Base-by-base conservation (phyloP, 2,888 invertebrate genomes). In the Lithophane semibrunnea region DNA sequence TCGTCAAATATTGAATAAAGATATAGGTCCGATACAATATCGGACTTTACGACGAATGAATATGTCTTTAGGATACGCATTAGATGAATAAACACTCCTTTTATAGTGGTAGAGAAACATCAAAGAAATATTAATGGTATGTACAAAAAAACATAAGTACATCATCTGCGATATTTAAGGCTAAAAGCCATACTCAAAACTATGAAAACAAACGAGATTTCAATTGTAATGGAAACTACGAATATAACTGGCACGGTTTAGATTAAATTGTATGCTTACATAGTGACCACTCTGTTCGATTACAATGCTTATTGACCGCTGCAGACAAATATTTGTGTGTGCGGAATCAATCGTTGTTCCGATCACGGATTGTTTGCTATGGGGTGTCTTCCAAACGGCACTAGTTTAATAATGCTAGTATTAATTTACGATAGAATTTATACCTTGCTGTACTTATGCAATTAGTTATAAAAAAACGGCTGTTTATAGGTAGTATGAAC, bases 1-100 rank as follows among this genome's bases (percentile, higher is more conserved):
- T 92, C 92, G 87, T 89, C 92, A 92, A 93, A 94, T 93, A 94
- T 93, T 93, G 90, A 92, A 91, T 90, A 91, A 89, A 90, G 89
- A 90, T 88, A 68, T 44, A 52, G 44, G 60, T 52, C 60, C 42
- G 10, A 69, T 71, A 65, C 44, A 75, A 61, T 60, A 24, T 52
- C 56, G 63, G 63, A 73, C 71, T 73, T 52, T 72, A 61, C 52
- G 42, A 66, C 18, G 24, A 58, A 54, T 61, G 60, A 49, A 70
- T 61, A 49, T 79, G 42, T 64, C 16, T 65, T 72, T 64, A 18
- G n/a, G 42, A 13, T 73, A 79, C 72, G 80, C 56, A 81, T 69
- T 65, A 65, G 4, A 52, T 44, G 10, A 73, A 60, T 72, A 79
- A 63, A 60, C 24, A 29, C 49, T 65, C 4, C 0, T 60, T 84